Conservation (phyloP, 2,888 invertebrate genomes). For the Meloe dianella region DNA sequence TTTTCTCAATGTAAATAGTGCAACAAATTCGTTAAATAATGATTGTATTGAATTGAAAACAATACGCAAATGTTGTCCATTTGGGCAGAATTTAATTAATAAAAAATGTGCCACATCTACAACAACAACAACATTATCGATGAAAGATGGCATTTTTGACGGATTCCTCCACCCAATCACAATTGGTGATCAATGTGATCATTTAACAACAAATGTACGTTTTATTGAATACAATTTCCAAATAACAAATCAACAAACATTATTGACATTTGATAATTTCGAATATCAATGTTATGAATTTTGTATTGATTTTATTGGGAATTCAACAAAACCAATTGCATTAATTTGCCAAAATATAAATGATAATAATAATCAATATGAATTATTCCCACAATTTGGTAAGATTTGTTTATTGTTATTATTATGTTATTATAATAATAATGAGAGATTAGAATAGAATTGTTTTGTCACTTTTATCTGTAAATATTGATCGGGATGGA, state of each 20-base stretch:
- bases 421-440: too few relatives aligned
- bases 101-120: too few relatives aligned
- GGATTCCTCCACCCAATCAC: background rate
- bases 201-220: background rate
- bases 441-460: too few relatives aligned
- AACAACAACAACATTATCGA: constrained; percentile 17
- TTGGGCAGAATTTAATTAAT: constrained; percentile 16
- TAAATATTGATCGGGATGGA: background rate
- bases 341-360: background rate
- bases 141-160: background rate
- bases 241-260: background rate
- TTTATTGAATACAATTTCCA: background rate
- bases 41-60: constrained; percentile 10
- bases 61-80: constrained; percentile 25
- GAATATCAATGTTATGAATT: background rate
- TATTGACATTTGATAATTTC: background rate
- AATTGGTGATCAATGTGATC: background rate
- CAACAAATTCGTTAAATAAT: background rate
- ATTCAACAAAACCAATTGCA: background rate
- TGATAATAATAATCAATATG: background rate
- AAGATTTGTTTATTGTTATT: background rate
- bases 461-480: too few relatives aligned
- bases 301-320: constrained; percentile 5
- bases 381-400: background rate
- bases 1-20: background rate